These are phyloP conservation scores for Aphidius gifuensis DNA, from an alignment of 1,140 invertebrate species.

Conservation along the genomic window DNA sequence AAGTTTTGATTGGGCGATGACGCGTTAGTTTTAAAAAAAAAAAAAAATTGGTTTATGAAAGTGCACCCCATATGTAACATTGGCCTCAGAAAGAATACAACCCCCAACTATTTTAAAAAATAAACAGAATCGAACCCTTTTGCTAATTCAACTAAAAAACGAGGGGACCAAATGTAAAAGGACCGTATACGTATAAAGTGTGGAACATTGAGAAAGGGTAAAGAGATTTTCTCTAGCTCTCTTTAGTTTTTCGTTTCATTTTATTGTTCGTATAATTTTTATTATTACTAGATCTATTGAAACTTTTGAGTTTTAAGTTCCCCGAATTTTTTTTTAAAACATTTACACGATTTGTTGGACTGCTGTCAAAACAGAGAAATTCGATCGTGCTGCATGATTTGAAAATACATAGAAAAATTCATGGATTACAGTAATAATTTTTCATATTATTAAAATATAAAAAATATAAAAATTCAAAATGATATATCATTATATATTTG, in stretches of 20 bases:
- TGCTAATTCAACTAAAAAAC: constrained; percentile 42
- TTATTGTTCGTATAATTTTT: constrained; percentile 24
- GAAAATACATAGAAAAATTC: constrained; percentile 16
- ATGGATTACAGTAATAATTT: constrained; percentile 6
- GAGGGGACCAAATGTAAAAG: constrained; percentile 20
- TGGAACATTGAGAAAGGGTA: not conserved
- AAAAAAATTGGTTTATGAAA: constrained; percentile 22
- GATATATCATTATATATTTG: not conserved
- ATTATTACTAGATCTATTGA: constrained; percentile 5
- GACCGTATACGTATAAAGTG: constrained; percentile 8
- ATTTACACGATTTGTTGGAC: constrained; percentile 36
- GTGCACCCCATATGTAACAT: constrained; percentile 27
- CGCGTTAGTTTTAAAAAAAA: constrained; percentile 10
- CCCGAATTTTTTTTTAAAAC: not conserved
- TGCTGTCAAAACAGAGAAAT: constrained; percentile 53
- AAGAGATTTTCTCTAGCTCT: constrained; percentile 21
- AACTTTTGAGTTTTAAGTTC: constrained; percentile 8
- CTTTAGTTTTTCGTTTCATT: constrained; percentile 30
- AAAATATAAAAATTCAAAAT: no score
- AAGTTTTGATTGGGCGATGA: constrained; percentile 22
- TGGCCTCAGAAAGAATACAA: constrained; percentile 21
- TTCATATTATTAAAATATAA: no score
- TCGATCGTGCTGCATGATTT: constrained; percentile 33
- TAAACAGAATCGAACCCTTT: constrained; percentile 50
- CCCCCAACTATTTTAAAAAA: constrained; percentile 34